Evolutionary conservation across 2,888 invertebrate genomes (phyloP).

Genomic region (Leucoptera coffeella): DNA sequence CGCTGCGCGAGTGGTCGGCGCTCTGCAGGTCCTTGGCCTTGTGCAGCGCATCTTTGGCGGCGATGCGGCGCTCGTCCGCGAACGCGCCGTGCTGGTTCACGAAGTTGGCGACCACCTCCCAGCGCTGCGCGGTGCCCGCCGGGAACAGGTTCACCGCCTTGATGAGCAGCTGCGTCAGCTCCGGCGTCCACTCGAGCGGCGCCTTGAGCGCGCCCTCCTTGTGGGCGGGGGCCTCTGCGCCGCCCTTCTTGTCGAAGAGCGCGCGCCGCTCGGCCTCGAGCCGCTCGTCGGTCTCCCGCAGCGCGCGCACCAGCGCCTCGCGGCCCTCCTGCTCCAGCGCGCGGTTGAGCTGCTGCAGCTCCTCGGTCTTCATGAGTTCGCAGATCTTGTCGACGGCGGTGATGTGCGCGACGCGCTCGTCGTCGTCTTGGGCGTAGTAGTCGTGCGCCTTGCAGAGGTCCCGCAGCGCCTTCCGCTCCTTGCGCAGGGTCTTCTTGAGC

Average conservation of each 20-base stretch:
- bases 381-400: conserved; percentile 89
- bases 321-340: conserved; percentile 60
- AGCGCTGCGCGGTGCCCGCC: conserved; percentile 86
- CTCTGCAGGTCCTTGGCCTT: conserved; percentile 95
- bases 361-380: conserved; percentile 65
- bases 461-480: conserved; percentile 75
- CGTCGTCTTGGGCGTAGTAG: conserved; percentile 67
- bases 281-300: conserved; percentile 67
- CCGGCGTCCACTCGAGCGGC: conserved; percentile 71
- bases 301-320: conserved; percentile 59
- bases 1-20: conserved; percentile 77
- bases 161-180: conserved; percentile 83
- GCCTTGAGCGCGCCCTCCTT: conserved; percentile 33
- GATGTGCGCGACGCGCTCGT: conserved; percentile 75
- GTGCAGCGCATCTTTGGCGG: conserved; percentile 87
- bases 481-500: conserved; percentile 78
- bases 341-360: conserved; percentile 71
- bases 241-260: conserved; percentile 42
- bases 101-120: conserved; percentile 94
- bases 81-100: conserved; percentile 80
- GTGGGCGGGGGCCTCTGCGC: conserved; percentile 34
- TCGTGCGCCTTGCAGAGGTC: conserved; percentile 76
- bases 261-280: conserved; percentile 72
- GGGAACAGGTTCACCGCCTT: conserved; percentile 98
- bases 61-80: conserved; percentile 55